These are phyloP conservation scores for Erpobdella octoculata DNA, from an alignment of 2,888 invertebrate species.

Conservation along the genomic window DNA sequence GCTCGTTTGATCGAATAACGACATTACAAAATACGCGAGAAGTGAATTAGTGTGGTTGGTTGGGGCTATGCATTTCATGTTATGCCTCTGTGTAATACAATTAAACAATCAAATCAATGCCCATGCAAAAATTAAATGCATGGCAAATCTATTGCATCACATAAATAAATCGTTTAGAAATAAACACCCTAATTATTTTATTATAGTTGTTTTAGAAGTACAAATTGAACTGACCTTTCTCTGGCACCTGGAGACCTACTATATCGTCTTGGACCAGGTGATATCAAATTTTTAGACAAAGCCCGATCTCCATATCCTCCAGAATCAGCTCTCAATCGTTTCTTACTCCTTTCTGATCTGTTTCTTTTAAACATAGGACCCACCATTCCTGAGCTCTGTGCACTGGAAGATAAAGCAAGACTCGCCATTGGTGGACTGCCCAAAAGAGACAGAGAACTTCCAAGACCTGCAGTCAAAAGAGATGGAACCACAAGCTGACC, in stretches of 20 bases:
- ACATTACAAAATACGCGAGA: slow-evolving; percentile 2
- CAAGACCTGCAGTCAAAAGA: background rate
- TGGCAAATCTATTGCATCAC: background rate
- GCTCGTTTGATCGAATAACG: slow-evolving; percentile 3
- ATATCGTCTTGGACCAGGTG: background rate
- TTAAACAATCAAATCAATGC: background rate
- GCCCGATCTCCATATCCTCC: background rate
- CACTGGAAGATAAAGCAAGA: background rate
- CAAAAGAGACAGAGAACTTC: background rate
- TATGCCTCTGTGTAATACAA: slow-evolving; percentile 8
- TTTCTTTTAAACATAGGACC: background rate
- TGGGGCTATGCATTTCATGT: background rate
- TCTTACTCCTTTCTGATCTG: background rate
- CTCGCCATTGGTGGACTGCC: background rate
- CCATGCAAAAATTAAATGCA: background rate
- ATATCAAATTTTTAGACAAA: background rate
- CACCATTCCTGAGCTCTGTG: background rate
- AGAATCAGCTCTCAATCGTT: slow-evolving; percentile 1
- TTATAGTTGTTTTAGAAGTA: background rate
- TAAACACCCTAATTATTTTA: too few species aligned
- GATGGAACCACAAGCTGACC: slow-evolving; percentile 3
- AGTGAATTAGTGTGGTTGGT: background rate
- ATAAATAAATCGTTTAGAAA: too few species aligned
- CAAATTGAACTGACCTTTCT: background rate
- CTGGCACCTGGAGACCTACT: background rate